Conservation (phyloP, 1,140 invertebrate genomes). For the Melipona quadrifasciata region DNA sequence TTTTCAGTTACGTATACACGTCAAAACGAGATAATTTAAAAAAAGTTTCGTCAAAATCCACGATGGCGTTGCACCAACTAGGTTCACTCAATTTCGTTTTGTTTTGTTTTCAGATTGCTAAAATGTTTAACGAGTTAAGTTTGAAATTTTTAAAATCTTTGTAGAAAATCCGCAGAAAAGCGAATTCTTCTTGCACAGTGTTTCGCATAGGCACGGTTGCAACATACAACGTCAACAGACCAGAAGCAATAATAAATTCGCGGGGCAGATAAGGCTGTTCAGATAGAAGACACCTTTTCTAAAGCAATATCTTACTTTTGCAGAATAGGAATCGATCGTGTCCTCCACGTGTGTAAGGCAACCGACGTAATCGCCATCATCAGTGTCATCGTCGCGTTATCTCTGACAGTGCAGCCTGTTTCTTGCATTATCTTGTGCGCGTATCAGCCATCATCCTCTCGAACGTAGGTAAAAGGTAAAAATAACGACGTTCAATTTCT, state of each 20-base stretch:
- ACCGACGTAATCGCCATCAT: slow-evolving; percentile 16
- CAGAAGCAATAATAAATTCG: neutral
- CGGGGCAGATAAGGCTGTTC: neutral
- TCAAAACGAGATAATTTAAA: too few relatives aligned
- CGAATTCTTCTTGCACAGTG: too few relatives aligned
- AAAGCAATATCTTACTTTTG: slow-evolving; percentile 6
- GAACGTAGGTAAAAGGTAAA: slow-evolving; percentile 2
- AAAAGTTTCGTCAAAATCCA: too few relatives aligned
- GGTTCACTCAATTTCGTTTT: too few relatives aligned
- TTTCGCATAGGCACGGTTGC: neutral
- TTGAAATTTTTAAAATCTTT: neutral
- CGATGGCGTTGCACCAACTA: too few relatives aligned
- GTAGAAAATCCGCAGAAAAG: neutral
- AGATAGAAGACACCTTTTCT: neutral
- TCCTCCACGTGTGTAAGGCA: neutral
- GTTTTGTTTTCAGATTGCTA: too few relatives aligned
- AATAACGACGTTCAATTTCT: neutral
- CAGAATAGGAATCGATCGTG: slow-evolving; percentile 12
- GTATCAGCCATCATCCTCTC: neutral
- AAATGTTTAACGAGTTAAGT: too few relatives aligned
- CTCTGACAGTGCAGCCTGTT: neutral
- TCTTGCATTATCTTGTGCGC: neutral
- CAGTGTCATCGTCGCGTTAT: slow-evolving; percentile 18
- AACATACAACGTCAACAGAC: neutral
- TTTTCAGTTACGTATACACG: too few relatives aligned